Percentiles rank a stretch among this genome's conserved stretches.
Evolutionary conservation across 2,113 vertebrate species (phyloP).

Genomic region (Vimba vimba): DNA sequence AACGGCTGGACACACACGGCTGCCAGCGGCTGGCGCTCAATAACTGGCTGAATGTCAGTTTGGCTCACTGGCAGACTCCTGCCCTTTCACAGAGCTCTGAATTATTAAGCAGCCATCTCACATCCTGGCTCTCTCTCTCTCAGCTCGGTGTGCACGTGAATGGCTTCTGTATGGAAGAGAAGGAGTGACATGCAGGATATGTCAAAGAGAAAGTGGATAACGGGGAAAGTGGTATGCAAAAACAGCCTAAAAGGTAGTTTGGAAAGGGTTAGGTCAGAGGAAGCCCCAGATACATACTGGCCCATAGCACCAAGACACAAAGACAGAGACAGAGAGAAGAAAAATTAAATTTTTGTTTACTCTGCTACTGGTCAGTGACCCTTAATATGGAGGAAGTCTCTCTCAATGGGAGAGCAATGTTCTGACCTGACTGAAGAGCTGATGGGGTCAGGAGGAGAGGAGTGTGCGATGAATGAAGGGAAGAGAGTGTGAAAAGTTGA

Average conservation of each 20-base stretch:
- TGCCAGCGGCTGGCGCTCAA: slow-evolving; percentile 60
- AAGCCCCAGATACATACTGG: slow-evolving; percentile 15
- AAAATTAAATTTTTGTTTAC: not conserved
- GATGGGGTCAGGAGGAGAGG: slow-evolving; percentile 9
- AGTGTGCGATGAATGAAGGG: slow-evolving; percentile 8
- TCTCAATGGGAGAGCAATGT: not conserved
- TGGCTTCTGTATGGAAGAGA: slow-evolving; percentile 63
- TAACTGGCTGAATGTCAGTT: slow-evolving; percentile 77
- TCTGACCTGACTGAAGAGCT: slow-evolving; percentile 10
- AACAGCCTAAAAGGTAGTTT: slow-evolving; percentile 60
- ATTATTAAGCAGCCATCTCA: slow-evolving; percentile 79
- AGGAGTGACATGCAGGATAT: slow-evolving; percentile 77
- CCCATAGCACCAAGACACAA: not conserved
- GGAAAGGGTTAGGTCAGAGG: slow-evolving; percentile 63
- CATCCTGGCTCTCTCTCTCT: slow-evolving; percentile 67
- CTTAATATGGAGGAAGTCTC: not conserved
- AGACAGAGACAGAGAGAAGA: slow-evolving; percentile 6
- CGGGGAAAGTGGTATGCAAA: slow-evolving; percentile 69
- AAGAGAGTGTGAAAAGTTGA: slow-evolving; percentile 31
- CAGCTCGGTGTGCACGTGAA: slow-evolving; percentile 41
- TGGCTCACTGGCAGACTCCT: slow-evolving; percentile 66
- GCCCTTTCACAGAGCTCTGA: slow-evolving; percentile 80
- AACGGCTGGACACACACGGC: slow-evolving; percentile 55
- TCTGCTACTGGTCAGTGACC: not conserved
- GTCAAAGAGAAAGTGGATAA: slow-evolving; percentile 74